These are phyloP conservation scores for Ploceus nigricollis DNA, from an alignment of 2,113 vertebrate genomes.

Conservation along the genomic window DNA sequence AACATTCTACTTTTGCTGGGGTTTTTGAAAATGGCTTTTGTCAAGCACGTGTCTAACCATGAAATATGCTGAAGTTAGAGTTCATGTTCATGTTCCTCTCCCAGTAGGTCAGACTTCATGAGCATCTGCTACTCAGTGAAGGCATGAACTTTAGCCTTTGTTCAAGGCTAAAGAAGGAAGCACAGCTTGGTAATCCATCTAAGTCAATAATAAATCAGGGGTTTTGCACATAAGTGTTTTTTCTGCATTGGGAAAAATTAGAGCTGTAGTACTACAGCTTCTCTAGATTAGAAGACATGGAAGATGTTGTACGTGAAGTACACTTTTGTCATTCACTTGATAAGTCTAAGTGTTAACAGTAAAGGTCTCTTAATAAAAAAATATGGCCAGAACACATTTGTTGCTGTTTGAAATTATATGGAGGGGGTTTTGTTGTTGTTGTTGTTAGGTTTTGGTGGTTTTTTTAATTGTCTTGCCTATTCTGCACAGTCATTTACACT, in stretches of 20 bases:
- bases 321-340: neutral
- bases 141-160: slow-evolving; percentile 53
- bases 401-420: neutral
- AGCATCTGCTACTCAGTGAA: slow-evolving; percentile 45
- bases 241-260: neutral
- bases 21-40: neutral
- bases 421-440: neutral
- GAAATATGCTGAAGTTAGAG: slow-evolving; percentile 3
- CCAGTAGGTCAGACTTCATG: slow-evolving; percentile 46
- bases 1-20: neutral
- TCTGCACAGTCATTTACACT: neutral
- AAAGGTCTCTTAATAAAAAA: neutral
- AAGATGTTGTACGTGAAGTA: neutral
- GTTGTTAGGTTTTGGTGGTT: neutral
- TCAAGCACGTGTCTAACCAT: neutral
- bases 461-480: neutral
- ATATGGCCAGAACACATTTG: neutral
- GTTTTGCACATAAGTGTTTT: neutral
- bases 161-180: slow-evolving; percentile 47
- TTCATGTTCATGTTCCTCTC: slow-evolving; percentile 47
- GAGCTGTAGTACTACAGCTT: neutral
- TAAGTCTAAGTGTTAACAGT: neutral
- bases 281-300: neutral
- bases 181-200: slow-evolving; percentile 47
- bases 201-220: slow-evolving; percentile 56